These are phyloP conservation scores for Terrapene triunguis DNA, from an alignment of 2,113 vertebrate genomes.

Conservation along the genomic window DNA sequence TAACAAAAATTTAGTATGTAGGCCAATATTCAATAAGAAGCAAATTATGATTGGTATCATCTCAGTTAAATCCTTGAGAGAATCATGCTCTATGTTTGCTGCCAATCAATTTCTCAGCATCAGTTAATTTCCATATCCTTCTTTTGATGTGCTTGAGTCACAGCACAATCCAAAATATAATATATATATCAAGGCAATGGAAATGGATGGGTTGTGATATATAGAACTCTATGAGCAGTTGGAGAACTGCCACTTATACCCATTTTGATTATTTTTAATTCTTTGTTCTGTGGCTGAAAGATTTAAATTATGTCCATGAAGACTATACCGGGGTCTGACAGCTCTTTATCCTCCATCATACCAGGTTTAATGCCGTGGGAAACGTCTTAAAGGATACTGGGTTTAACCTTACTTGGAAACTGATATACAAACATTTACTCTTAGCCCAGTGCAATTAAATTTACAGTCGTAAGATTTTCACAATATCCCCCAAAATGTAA, in stretches of 20 bases:
- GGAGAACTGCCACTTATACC: slow-evolving; percentile 37
- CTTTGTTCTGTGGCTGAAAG: slow-evolving; percentile 20
- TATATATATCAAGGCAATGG: not conserved
- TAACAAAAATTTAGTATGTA: not conserved
- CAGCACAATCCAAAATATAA: slow-evolving; percentile 24
- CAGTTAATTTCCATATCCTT: not conserved
- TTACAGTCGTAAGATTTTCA: not conserved
- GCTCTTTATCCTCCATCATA: slow-evolving; percentile 44
- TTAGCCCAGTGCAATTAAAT: not conserved
- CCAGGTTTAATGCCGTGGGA: slow-evolving; percentile 26
- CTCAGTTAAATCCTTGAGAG: not conserved
- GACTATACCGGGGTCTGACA: slow-evolving; percentile 29
- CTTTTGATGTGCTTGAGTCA: not conserved
- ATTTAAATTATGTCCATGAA: slow-evolving; percentile 16
- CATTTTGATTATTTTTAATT: slow-evolving; percentile 58
- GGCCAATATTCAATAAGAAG: slow-evolving; percentile 17
- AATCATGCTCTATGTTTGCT: not conserved
- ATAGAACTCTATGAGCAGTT: slow-evolving; percentile 26
- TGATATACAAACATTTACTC: slow-evolving; percentile 7
- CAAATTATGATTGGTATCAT: not conserved
- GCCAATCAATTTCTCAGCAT: slow-evolving; percentile 2
- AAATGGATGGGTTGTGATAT: not conserved
- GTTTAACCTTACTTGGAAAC: not conserved
- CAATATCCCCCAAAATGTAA: not conserved
- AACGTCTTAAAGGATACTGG: not conserved